A percentile compares a stretch with the other conserved stretches of the same genome.
Evolutionary conservation across 2,888 invertebrate genomes (phyloP).

Genomic region (Tipula unca): DNA sequence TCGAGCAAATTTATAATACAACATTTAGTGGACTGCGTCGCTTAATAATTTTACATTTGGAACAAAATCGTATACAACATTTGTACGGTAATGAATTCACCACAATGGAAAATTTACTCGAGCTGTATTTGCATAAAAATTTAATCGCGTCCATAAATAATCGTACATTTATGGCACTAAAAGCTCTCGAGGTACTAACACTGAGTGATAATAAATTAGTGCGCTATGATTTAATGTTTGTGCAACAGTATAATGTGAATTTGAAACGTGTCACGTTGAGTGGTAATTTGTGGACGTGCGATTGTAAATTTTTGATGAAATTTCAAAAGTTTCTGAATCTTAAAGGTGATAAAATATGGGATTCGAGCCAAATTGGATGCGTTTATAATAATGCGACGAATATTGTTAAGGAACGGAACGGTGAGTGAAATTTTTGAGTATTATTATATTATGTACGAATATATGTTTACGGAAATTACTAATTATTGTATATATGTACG

Average conservation of each 20-base stretch:
- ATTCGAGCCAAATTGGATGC: slow-evolving; percentile 68
- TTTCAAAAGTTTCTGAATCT: slow-evolving; percentile 72
- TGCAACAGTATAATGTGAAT: slow-evolving; percentile 54
- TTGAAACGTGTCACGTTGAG: slow-evolving; percentile 77
- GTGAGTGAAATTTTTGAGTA: slow-evolving; percentile 42
- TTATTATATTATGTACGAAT: too few species aligned
- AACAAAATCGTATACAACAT: slow-evolving; percentile 73
- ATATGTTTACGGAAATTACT: too few species aligned
- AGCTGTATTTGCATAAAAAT: slow-evolving; percentile 82
- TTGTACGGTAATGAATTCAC: slow-evolving; percentile 76
- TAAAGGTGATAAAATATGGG: slow-evolving; percentile 71
- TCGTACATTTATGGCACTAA: slow-evolving; percentile 71
- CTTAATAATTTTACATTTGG: slow-evolving; percentile 72
- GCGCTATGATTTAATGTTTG: slow-evolving; percentile 31
- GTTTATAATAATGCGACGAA: slow-evolving; percentile 65
- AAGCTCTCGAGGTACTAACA: slow-evolving; percentile 73
- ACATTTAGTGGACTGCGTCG: slow-evolving; percentile 82
- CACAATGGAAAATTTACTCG: slow-evolving; percentile 70
- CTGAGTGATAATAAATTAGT: slow-evolving; percentile 76
- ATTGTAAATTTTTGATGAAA: slow-evolving; percentile 73
- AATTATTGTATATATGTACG: too few species aligned
- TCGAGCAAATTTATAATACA: slow-evolving; percentile 76
- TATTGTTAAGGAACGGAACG: slow-evolving; percentile 69
- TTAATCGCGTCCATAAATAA: slow-evolving; percentile 74
- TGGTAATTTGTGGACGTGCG: slow-evolving; percentile 85